Evolutionary conservation across 2,888 invertebrate genomes (phyloP).

Genomic region (Scrobipalpa costella): DNA sequence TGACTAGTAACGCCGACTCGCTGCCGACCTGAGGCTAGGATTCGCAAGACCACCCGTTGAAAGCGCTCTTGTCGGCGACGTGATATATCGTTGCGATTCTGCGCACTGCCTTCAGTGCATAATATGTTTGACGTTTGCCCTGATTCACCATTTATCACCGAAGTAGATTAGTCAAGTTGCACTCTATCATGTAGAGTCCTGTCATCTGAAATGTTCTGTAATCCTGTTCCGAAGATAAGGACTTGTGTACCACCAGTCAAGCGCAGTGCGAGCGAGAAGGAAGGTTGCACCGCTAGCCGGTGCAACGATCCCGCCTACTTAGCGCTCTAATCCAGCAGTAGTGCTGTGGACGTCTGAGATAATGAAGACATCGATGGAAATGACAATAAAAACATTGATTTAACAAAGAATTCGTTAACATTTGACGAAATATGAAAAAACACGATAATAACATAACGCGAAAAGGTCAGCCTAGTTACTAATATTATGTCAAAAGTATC

Average conservation of each 20-base stretch:
- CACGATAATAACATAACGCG: neutral
- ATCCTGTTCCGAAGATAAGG: neutral
- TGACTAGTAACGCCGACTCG: slow-evolving; percentile 69
- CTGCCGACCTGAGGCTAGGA: slow-evolving; percentile 51
- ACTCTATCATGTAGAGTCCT: neutral
- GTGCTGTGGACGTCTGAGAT: slow-evolving; percentile 33
- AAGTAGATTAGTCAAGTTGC: slow-evolving; percentile 3
- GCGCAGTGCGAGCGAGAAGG: slow-evolving; percentile 43
- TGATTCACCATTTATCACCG: slow-evolving; percentile 13
- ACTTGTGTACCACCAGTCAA: neutral
- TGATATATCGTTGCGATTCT: slow-evolving; percentile 39
- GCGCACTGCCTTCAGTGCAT: neutral
- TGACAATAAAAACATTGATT: neutral
- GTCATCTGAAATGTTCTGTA: slow-evolving; percentile 12
- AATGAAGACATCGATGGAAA: slow-evolving; percentile 3
- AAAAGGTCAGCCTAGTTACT: neutral
- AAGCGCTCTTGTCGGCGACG: slow-evolving; percentile 46
- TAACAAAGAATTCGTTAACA: neutral
- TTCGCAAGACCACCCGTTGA: slow-evolving; percentile 64
- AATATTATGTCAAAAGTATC: too few relatives aligned
- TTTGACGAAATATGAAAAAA: neutral
- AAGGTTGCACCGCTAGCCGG: slow-evolving; percentile 55
- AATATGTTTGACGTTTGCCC: slow-evolving; percentile 19
- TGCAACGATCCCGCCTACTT: slow-evolving; percentile 56
- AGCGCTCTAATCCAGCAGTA: slow-evolving; percentile 45